Conservation (phyloP, 2,113 vertebrate genomes). For the Piaya cayana region DNA sequence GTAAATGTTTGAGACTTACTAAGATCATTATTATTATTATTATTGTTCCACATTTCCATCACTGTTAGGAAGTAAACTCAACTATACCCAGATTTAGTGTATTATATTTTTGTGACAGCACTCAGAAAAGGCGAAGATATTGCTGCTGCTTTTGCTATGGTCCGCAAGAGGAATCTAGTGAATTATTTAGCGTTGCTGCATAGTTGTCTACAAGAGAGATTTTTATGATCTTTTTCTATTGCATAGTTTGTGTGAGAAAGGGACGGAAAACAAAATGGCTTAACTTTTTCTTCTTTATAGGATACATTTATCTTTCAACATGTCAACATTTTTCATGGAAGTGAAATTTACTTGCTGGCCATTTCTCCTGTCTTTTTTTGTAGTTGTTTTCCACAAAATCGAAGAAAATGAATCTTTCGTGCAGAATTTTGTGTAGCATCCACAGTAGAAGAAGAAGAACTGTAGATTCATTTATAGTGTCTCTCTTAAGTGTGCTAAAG, state of each 20-base stretch:
- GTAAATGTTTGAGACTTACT: not conserved
- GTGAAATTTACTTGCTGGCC: slow-evolving; percentile 7
- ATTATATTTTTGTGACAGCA: not conserved
- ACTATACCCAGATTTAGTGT: not conserved
- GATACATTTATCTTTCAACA: not conserved
- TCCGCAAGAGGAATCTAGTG: not conserved
- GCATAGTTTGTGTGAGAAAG: slow-evolving; percentile 8
- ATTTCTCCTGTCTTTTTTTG: not conserved
- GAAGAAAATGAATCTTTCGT: not conserved
- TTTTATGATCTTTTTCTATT: slow-evolving; percentile 6
- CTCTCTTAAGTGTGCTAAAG: not conserved
- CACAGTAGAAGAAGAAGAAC: not conserved
- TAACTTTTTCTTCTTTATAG: slow-evolving; percentile 1
- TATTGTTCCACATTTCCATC: not conserved
- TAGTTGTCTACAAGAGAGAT: not conserved
- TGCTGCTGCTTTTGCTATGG: not conserved
- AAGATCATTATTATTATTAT: not conserved
- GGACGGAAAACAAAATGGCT: slow-evolving; percentile 2
- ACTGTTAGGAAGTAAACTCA: not conserved
- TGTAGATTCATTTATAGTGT: not conserved
- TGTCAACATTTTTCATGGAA: not conserved
- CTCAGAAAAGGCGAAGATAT: not conserved
- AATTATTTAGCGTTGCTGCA: slow-evolving; percentile 22
- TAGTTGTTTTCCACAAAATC: not conserved
- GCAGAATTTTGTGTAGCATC: not conserved